A percentile compares a stretch with the other conserved stretches of the same genome.
These are phyloP conservation scores for Clarias magur DNA, from an alignment of 2,113 vertebrate species.

Conservation along the genomic window DNA sequence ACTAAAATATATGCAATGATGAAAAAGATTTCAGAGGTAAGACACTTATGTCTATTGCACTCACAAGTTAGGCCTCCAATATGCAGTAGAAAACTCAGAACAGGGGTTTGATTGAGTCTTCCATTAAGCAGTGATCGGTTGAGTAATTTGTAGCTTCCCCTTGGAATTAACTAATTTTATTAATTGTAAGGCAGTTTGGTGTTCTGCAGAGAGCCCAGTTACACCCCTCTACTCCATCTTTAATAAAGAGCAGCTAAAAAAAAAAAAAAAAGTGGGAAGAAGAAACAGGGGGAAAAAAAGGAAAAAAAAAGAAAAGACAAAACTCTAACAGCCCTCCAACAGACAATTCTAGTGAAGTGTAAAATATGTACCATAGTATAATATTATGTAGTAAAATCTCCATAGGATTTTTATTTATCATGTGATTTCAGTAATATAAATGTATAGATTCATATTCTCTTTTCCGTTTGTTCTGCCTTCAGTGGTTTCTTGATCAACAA, in stretches of 20 bases:
- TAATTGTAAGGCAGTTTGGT: conserved; percentile 83
- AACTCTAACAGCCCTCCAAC: conserved; percentile 78
- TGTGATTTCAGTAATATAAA: conserved; percentile 78
- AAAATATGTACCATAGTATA: conserved; percentile 85
- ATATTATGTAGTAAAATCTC: conserved; percentile 86
- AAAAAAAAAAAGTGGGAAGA: conserved; percentile 76
- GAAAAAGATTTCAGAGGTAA: conserved; percentile 57
- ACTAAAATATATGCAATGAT: conserved; percentile 54
- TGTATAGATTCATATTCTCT: conserved; percentile 73
- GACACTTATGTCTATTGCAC: conserved; percentile 68
- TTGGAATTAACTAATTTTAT: conserved; percentile 72
- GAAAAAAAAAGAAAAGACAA: conserved; percentile 54
- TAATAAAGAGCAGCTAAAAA: conserved; percentile 78
- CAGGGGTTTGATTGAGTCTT: conserved; percentile 47
- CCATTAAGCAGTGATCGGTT: conserved; percentile 42
- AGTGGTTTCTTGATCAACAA: conserved; percentile 66
- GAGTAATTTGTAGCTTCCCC: conserved; percentile 62
- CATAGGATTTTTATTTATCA: conserved; percentile 76
- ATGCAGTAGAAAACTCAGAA: conserved; percentile 59
- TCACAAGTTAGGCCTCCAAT: conserved; percentile 69
- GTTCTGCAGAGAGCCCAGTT: conserved; percentile 82
- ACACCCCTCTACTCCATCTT: conserved; percentile 78
- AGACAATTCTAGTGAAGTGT: conserved; percentile 83
- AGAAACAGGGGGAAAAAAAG: conserved; percentile 58
- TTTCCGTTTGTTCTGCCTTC: conserved; percentile 72